phyloP scores from a whole-genome alignment of 1,140 invertebrate genomes.

The Drosophila sucinea region DNA sequence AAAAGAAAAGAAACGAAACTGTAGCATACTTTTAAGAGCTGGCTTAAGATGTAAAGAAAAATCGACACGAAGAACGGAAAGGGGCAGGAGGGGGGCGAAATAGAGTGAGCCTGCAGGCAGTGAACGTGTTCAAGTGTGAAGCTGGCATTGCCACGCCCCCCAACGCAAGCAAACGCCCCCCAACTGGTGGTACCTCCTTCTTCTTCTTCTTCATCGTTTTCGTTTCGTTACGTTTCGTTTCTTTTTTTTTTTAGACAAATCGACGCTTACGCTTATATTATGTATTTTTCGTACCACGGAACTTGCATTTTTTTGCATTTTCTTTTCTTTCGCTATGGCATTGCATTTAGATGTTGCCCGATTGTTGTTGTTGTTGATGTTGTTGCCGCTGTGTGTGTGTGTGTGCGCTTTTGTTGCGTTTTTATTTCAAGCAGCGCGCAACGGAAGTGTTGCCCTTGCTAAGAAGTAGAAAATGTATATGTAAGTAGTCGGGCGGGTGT shows the following conservation, averaged over 20 bases:
- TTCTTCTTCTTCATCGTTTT: too few relatives aligned
- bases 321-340: slow-evolving; percentile 29
- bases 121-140: slow-evolving; percentile 63
- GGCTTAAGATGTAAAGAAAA: slow-evolving; percentile 42
- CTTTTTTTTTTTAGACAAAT: slow-evolving; percentile 36
- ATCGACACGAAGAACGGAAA: too few relatives aligned
- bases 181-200: too few relatives aligned
- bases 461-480: slow-evolving; percentile 17
- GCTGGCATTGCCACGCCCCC: slow-evolving; percentile 50
- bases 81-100: neutral
- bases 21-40: slow-evolving; percentile 59
- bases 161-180: slow-evolving; percentile 11
- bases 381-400: slow-evolving; percentile 16
- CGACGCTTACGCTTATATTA: slow-evolving; percentile 47
- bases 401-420: slow-evolving; percentile 56
- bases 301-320: slow-evolving; percentile 45
- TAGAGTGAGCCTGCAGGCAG: slow-evolving; percentile 30
- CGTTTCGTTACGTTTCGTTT: neutral
- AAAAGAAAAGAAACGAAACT: slow-evolving; percentile 28
- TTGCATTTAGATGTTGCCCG: slow-evolving; percentile 55
- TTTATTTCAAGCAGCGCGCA: slow-evolving; percentile 54
- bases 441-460: slow-evolving; percentile 51
- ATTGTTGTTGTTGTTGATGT: slow-evolving; percentile 2
- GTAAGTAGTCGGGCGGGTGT: neutral
- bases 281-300: slow-evolving; percentile 38